phyloP scores from a whole-genome alignment of 2,888 invertebrate genomes.

The Epirrhoe tristata region DNA sequence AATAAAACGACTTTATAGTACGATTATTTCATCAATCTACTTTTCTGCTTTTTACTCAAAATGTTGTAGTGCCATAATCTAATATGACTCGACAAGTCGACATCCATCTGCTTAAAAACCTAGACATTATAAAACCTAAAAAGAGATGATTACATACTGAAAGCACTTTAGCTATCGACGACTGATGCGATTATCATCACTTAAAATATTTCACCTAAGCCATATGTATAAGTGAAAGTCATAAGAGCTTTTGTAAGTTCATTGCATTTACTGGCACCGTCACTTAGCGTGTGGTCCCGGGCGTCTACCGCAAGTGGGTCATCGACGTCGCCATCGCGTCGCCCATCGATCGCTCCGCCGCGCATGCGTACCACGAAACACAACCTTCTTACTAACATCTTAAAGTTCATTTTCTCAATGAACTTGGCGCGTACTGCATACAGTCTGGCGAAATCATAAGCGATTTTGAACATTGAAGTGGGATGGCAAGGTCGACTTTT shows the following conservation, averaged over 20 bases:
- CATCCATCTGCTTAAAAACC: background rate
- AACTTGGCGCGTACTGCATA: slow-evolving; percentile 30
- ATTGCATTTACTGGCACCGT: slow-evolving; percentile 23
- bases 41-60: background rate
- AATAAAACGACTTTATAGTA: too few species aligned
- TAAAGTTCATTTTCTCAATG: slow-evolving; percentile 44
- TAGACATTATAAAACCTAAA: background rate
- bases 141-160: background rate
- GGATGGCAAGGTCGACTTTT: slow-evolving; percentile 11
- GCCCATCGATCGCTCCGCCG: slow-evolving; percentile 70
- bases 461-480: slow-evolving; percentile 8
- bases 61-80: background rate
- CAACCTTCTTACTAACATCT: slow-evolving; percentile 39
- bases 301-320: slow-evolving; percentile 68
- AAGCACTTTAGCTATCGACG: background rate
- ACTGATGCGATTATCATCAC: background rate
- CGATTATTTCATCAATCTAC: background rate
- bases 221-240: background rate
- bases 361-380: slow-evolving; percentile 65
- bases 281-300: slow-evolving; percentile 19
- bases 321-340: slow-evolving; percentile 71
- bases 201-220: background rate
- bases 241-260: slow-evolving; percentile 15
- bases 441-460: background rate
- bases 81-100: background rate